Conservation (phyloP, 2,113 vertebrate species). For the Mus musculus region GRCm39 chr4:48328001-48328500, state of each 20-base stretch:
- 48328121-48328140: no score
- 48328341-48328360: not conserved
- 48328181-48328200: no score
- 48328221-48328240: no score
- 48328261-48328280: no score
- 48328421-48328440: not conserved
- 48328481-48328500: not conserved
- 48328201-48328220: no score
- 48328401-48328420: not conserved
- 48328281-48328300: no score
- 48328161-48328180: no score
- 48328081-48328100: not conserved
- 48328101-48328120: slow-evolving; percentile 20
- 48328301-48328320: not conserved
- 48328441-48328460: not conserved
- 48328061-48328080: slow-evolving; percentile 14
- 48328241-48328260: no score
- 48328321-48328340: not conserved
- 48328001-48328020: not conserved
- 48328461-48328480: not conserved
- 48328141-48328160: no score
- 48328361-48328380: not conserved
- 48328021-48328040: slow-evolving; percentile 4
- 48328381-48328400: not conserved
- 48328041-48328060: not conserved